phyloP scores from a whole-genome alignment of 2,797 vertebrate species.

The Phoebastria nigripes region DNA sequence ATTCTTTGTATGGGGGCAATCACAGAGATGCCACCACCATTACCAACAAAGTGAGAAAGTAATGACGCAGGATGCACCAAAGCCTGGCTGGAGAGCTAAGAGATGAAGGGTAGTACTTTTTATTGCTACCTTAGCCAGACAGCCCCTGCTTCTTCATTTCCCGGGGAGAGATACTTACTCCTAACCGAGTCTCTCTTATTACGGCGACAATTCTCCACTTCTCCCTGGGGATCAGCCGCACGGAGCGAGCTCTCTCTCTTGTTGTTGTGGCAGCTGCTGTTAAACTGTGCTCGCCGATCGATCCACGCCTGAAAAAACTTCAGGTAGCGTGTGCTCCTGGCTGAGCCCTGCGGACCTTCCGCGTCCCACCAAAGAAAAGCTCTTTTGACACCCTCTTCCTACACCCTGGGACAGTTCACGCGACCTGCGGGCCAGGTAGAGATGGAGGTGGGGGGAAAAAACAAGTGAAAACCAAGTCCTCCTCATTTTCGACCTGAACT shows the following conservation, averaged over 20 bases:
- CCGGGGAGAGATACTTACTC: background rate
- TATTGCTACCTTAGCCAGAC: background rate
- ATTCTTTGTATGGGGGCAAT: rapidly evolving
- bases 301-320: background rate
- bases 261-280: constrained; percentile 7
- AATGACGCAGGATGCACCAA: background rate
- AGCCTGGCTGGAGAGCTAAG: background rate
- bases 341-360: background rate
- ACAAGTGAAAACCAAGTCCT: background rate
- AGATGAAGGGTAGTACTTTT: background rate
- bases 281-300: background rate
- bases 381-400: background rate
- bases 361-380: background rate
- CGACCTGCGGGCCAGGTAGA: rapidly evolving
- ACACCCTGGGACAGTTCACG: rapidly evolving
- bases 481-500: background rate
- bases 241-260: background rate
- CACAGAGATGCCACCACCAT: background rate
- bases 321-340: background rate
- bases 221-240: background rate
- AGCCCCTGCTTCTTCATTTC: background rate
- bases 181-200: background rate
- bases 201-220: background rate
- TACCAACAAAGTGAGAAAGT: rapidly evolving
- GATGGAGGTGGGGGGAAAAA: rapidly evolving